Conservation (phyloP, 2,888 invertebrate genomes). For the Agrochola circellaris region DNA sequence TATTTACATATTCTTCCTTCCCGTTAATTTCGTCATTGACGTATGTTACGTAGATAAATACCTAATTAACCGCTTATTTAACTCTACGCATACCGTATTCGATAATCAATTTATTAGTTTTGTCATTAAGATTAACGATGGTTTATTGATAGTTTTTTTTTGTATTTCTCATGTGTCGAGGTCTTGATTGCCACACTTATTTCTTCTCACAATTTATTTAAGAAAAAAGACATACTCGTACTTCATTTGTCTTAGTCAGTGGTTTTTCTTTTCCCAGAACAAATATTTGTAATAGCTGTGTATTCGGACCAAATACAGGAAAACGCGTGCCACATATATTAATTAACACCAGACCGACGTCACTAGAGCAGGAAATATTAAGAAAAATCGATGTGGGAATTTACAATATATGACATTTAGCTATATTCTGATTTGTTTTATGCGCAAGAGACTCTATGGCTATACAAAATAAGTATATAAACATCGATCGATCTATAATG, state of each 20-base stretch:
- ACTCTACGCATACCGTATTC: not conserved
- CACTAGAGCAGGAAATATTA: slow-evolving; percentile 45
- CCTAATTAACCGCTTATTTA: not conserved
- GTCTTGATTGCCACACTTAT: not conserved
- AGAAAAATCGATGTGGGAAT: slow-evolving; percentile 40
- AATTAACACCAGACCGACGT: slow-evolving; percentile 22
- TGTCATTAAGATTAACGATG: not conserved
- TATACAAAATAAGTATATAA: not conserved
- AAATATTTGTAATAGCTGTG: not conserved
- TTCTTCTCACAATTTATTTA: not conserved
- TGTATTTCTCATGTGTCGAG: too few relatives aligned
- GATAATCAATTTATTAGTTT: not conserved
- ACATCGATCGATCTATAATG: not conserved
- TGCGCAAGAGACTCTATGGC: not conserved
- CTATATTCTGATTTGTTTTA: not conserved
- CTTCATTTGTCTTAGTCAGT: not conserved
- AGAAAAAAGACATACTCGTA: not conserved
- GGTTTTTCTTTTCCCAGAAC: slow-evolving; percentile 4
- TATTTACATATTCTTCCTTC: slow-evolving; percentile 31
- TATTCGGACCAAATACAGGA: slow-evolving; percentile 31
- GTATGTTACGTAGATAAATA: not conserved
- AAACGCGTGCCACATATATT: slow-evolving; percentile 29
- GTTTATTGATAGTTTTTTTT: not conserved
- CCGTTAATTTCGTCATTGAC: not conserved
- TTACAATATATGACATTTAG: slow-evolving; percentile 16